Conservation (phyloP, 2,113 vertebrate genomes). For the Onychostoma macrolepis region DNA sequence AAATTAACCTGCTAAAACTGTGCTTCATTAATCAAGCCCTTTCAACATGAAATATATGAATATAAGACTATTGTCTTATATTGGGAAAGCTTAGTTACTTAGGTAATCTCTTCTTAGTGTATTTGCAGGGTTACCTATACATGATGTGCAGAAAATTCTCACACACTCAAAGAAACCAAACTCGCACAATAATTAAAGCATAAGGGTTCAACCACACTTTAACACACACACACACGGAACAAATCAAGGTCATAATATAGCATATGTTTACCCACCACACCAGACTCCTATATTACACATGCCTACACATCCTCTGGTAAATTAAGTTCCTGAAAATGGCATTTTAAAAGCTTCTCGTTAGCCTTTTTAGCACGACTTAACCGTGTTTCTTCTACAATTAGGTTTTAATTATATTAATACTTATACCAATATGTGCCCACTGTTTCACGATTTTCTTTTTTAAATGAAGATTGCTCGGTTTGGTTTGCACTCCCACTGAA, state of each 20-base stretch:
- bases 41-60: conserved; percentile 7
- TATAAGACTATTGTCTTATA: not conserved
- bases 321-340: not conserved
- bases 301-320: not conserved
- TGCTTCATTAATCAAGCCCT: not conserved
- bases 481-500: conserved; percentile 20
- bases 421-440: not conserved
- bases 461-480: conserved; percentile 29
- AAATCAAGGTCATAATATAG: not conserved
- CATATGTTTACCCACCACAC: not conserved
- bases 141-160: not conserved
- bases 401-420: conserved; percentile 42
- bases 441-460: conserved; percentile 25
- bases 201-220: not conserved
- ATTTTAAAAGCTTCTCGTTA: conserved; percentile 37
- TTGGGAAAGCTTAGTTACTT: not conserved
- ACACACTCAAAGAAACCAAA: not conserved
- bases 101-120: conserved; percentile 10
- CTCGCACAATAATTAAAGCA: not conserved
- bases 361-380: not conserved
- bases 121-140: not conserved
- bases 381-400: conserved; percentile 38
- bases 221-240: conserved; percentile 7
- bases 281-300: not conserved
- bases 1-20: not conserved